A percentile compares a stretch with the other conserved stretches of the same genome.
These are phyloP conservation scores for Naja naja DNA, from an alignment of 2,113 vertebrate species.

Conservation along the genomic window DNA sequence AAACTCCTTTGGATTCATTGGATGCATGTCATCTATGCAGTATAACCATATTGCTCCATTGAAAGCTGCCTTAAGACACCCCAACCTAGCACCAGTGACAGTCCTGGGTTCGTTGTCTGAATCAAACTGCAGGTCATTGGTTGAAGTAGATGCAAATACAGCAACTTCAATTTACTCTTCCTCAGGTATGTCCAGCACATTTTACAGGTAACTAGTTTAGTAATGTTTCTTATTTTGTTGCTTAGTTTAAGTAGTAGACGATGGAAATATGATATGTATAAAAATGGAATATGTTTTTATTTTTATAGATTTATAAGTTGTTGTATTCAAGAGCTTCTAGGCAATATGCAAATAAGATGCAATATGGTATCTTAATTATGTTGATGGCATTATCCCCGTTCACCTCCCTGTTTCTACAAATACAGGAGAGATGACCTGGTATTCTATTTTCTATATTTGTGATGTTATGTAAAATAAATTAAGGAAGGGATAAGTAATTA, in stretches of 20 bases:
- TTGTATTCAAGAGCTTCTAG: neutral
- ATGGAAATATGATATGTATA: neutral
- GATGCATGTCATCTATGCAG: slow-evolving; percentile 91
- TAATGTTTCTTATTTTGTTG: neutral
- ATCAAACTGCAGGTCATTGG: slow-evolving; percentile 77
- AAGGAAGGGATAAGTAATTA: neutral
- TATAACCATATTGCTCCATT: slow-evolving; percentile 89
- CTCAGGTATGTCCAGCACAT: slow-evolving; percentile 72
- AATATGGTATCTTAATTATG: neutral
- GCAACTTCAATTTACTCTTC: slow-evolving; percentile 78
- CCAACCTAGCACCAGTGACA: slow-evolving; percentile 76
- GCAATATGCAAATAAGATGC: neutral
- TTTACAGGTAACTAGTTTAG: neutral
- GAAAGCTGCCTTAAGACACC: slow-evolving; percentile 87
- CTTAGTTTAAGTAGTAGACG: neutral
- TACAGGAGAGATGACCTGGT: neutral
- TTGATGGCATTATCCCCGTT: neutral
- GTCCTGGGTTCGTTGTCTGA: slow-evolving; percentile 80
- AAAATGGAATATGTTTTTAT: neutral
- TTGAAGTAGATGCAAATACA: slow-evolving; percentile 71
- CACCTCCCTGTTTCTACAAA: neutral
- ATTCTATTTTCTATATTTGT: neutral
- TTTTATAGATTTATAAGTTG: neutral
- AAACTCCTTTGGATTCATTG: slow-evolving; percentile 82
- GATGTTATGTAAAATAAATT: neutral